A percentile compares a stretch with the other conserved stretches of the same genome.
These are phyloP conservation scores for Sebastes variabilis DNA, from an alignment of 2,797 vertebrate species.

Conservation along the genomic window DNA sequence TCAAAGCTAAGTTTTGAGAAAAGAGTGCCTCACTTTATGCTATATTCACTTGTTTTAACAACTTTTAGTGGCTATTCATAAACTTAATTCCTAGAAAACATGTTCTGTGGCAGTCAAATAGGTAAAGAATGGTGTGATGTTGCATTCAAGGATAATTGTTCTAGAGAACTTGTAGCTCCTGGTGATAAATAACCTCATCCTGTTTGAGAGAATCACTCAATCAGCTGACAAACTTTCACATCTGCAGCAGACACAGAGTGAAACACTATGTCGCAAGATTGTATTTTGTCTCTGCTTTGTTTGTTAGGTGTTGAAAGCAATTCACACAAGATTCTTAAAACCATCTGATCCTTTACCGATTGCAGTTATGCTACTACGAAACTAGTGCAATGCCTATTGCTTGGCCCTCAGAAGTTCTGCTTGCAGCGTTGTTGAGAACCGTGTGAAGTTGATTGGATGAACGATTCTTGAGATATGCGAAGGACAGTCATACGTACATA, in stretches of 20 bases:
- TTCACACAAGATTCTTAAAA: neutral
- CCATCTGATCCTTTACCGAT: neutral
- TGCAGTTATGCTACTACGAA: neutral
- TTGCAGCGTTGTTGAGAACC: accelerated
- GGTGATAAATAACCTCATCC: neutral
- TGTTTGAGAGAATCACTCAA: neutral
- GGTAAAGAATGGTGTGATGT: neutral
- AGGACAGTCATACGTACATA: neutral
- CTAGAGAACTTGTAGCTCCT: neutral
- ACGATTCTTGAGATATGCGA: neutral
- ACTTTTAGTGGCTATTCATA: neutral
- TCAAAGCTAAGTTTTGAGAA: neutral
- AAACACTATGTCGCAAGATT: neutral
- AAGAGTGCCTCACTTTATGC: neutral
- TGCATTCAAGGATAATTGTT: neutral
- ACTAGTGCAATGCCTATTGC: neutral
- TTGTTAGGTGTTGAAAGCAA: neutral
- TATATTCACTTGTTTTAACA: neutral
- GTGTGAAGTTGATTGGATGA: neutral
- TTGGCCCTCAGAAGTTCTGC: neutral
- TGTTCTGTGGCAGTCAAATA: neutral
- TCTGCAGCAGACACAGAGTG: neutral
- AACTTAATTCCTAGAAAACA: neutral
- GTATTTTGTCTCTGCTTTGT: neutral
- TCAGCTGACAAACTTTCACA: neutral